phyloP scores from a whole-genome alignment of 2,113 vertebrate species.

The Gopherus flavomarginatus region DNA sequence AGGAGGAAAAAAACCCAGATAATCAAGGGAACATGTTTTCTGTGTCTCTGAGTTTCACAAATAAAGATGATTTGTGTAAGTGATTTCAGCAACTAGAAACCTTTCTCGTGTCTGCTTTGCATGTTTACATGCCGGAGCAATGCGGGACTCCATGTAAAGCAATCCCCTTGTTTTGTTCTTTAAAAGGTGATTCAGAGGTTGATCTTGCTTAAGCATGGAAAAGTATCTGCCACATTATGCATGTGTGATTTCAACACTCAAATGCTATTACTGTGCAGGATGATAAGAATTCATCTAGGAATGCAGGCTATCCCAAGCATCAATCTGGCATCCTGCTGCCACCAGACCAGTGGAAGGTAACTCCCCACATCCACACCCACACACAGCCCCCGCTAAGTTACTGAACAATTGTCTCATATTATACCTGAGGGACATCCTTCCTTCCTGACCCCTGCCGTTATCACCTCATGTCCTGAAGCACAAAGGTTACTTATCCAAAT shows the following conservation, averaged over 20 bases:
- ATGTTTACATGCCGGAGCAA: not conserved
- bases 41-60: conserved; percentile 3
- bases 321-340: not conserved
- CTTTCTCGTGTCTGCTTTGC: not conserved
- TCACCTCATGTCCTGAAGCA: not conserved
- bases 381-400: not conserved
- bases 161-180: conserved; percentile 11
- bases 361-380: not conserved
- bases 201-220: not conserved
- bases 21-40: not conserved
- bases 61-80: not conserved
- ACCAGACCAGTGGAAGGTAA: not conserved
- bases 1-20: not conserved
- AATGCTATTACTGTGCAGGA: not conserved
- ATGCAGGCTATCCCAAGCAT: not conserved
- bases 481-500: not conserved
- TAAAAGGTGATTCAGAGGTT: not conserved
- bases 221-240: accelerated
- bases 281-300: not conserved
- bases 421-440: not conserved
- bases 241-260: conserved; percentile 19
- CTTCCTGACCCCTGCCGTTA: not conserved
- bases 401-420: not conserved
- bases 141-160: not conserved
- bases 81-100: not conserved